Evolutionary conservation across 2,888 invertebrate genomes (phyloP), one percentile per base, ranked within the genome.

Genomic region (Chesias legatella): DNA sequence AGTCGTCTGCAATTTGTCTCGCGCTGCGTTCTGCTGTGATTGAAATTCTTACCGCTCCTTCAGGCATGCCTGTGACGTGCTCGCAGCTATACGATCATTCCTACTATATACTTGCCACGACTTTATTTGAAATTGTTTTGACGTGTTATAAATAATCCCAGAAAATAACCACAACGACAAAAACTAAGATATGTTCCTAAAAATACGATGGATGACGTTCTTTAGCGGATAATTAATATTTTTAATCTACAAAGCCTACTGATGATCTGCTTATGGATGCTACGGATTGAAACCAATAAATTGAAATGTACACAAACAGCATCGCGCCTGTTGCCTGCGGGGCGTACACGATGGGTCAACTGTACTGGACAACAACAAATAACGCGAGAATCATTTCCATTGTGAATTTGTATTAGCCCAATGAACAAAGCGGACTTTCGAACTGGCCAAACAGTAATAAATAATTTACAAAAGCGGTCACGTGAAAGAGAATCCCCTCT

Each of bases 391-490:
- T 67, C 65, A 67, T 70, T 65, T 67, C 59, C 64, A 74, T 75
- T 67, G 55, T 50, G 55, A 64, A 62, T 62, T 65, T 51, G 60
- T 63, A 67, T 68, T 67, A 69, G 61, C 62, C 66, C 59, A 60
- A 61, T 66, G 77, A 78, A 80, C 79, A 77, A 79, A 74, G 74
- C 64, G 65, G 61, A 67, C 68, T 73, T 73, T 67, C 70, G 67
- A 74, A 74, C 75, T 71, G 73, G 72, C 72, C 73, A 74, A 82
- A 82, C 74, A 77, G 75, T 73, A 79, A 82, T 82, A 82, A 82
- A 81, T 82, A 82, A 83, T 79, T 81, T 79, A 81, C 78, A 79
- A 79, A 80, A 66, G 81, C 80, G 72, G 73, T 75, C 79, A 79
- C 79, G 80, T 79, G 79, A 75, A 78, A 79, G 78, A 74, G 76